Evolutionary conservation across 2,113 vertebrate species (phyloP), one percentile per base, ranked within the genome.

Genomic region (Aptenodytes forsteri): DNA sequence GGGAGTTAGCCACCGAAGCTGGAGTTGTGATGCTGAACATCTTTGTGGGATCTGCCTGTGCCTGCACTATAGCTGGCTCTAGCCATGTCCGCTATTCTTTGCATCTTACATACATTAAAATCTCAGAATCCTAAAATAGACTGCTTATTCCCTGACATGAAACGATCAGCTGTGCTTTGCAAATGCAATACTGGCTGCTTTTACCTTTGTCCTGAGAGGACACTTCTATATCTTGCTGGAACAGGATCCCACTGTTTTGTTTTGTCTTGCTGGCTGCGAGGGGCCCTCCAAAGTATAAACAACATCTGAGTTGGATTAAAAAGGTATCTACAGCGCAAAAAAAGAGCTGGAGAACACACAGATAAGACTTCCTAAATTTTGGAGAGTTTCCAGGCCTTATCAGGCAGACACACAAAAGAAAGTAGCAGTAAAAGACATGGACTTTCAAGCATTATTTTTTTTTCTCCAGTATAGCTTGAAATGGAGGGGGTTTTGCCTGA

Each of bases 211-310:
- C 77, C 81, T 95, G n/a, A 62, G 64, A 79, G 66, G 54, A 69
- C 52, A 66, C n/a, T 21, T 96, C 84, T 81, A 1, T 66, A 58
- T 96, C 78, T 95, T 67, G 13, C 58, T 90, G 65, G 69, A 92
- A 83, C 29, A 64, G 76, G 30, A 87, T 94, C 61, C 56, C 20
- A 44, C 80, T 93, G 72, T 71, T 94, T 82, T 87, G 82, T 96
- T 97, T 96, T 93, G 95, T 96, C 89, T 94, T 93, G 46, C 82
- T 88, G 59, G 42, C 87, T 94, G 62, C 47, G 58, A 62, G 64
- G 77, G 84, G 78, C 66, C 19, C 36, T 89, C 50, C 49, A 34
- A 96, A 96, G 61, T 91, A 88, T 88, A 88, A 97, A 90, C 81
- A 93, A 83, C 91, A 91, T 91, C 87, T 91, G 84, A 90, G 30